Evolutionary conservation across 1,140 invertebrate species (phyloP).

Genomic region (Drosophila prosaltans): DNA sequence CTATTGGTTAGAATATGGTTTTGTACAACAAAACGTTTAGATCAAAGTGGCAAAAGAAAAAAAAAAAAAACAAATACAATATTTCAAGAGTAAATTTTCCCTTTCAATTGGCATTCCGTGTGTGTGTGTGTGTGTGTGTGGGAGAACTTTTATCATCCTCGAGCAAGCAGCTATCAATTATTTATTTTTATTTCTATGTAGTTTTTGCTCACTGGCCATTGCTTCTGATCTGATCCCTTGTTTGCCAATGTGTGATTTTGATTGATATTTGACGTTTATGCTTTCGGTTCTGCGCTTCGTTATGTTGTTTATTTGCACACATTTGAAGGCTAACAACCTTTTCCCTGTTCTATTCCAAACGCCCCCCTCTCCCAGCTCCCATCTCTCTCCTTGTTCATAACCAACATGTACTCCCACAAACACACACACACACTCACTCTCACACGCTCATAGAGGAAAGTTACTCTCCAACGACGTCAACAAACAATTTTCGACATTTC

Average conservation of each 20-base stretch:
- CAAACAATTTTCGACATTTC: conserved; percentile 72
- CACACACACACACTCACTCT: neutral
- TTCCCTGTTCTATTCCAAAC: conserved; percentile 1
- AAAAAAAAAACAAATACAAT: no score
- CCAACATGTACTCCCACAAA: neutral
- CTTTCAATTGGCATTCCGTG: no score
- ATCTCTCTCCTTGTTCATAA: neutral
- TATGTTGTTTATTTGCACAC: conserved; percentile 47
- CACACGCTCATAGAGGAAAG: conserved; percentile 11
- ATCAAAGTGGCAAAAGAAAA: no score
- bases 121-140: no score
- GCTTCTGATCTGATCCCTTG: conserved; percentile 37
- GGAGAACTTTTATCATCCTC: neutral
- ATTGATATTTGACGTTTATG: conserved; percentile 69
- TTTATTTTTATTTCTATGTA: conserved; percentile 29
- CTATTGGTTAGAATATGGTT: neutral
- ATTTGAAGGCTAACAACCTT: conserved; percentile 42
- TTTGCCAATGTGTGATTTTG: conserved; percentile 61
- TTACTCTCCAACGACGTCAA: conserved; percentile 47
- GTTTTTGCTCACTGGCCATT: neutral
- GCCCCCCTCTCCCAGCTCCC: neutral
- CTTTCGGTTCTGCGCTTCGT: conserved; percentile 37
- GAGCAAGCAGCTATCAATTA: conserved; percentile 46
- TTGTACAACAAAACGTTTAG: no score
- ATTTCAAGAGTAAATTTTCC: no score